A percentile compares a stretch with the other conserved stretches of the same genome.
These are phyloP conservation scores for Egretta garzetta DNA, from an alignment of 2,113 vertebrate species.

Conservation along the genomic window DNA sequence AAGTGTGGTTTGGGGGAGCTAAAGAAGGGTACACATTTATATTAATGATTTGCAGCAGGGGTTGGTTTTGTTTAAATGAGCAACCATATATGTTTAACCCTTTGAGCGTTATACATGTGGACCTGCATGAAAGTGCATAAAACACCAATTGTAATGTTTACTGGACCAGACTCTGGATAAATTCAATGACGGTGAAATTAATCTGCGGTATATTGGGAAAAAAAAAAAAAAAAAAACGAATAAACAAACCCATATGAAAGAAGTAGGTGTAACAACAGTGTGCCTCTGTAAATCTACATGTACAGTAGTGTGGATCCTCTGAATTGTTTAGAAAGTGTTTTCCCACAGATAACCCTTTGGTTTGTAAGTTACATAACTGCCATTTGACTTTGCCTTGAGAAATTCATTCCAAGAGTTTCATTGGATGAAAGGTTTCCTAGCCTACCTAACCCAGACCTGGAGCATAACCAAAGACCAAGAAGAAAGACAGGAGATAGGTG, in stretches of 20 bases:
- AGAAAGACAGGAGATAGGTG: background rate
- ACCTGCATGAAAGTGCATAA: background rate
- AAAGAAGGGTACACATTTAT: accelerated
- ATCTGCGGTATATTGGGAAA: background rate
- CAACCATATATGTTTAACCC: background rate
- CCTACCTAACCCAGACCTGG: background rate
- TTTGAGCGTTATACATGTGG: background rate
- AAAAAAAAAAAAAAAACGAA: background rate
- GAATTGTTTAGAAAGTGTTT: background rate
- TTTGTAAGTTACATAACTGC: background rate
- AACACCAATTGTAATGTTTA: background rate
- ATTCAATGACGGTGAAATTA: background rate
- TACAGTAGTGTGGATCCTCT: background rate
- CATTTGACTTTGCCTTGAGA: background rate
- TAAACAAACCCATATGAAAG: background rate
- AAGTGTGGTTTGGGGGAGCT: accelerated
- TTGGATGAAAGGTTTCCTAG: background rate
- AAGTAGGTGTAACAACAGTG: accelerated
- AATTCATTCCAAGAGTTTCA: background rate
- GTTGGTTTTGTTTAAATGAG: background rate
- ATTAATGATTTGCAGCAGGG: background rate
- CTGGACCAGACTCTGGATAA: background rate
- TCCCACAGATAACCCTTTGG: background rate
- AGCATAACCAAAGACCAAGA: background rate
- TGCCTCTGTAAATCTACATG: background rate